These are phyloP conservation scores for Troides aeacus DNA, from an alignment of 2,888 invertebrate genomes.

Conservation along the genomic window DNA sequence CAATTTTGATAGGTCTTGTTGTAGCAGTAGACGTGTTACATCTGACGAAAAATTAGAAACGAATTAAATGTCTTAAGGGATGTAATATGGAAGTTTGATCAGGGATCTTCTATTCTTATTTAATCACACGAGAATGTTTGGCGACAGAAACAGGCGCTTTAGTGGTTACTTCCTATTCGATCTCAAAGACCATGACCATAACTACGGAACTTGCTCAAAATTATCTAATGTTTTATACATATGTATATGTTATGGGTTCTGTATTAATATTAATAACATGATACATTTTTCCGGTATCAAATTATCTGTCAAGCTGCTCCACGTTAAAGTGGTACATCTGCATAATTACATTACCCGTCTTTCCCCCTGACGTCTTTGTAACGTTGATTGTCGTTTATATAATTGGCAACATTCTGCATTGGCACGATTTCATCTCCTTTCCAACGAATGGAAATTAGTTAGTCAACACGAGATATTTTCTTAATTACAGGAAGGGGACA, in stretches of 20 bases:
- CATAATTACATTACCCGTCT: constrained; percentile 70
- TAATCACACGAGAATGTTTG: no score
- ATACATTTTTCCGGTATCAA: constrained; percentile 39
- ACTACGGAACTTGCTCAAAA: no score
- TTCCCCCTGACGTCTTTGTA: constrained; percentile 67
- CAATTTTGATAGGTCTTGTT: neutral
- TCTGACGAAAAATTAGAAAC: no score
- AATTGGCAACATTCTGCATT: constrained; percentile 67
- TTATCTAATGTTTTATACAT: no score
- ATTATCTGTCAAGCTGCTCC: constrained; percentile 43
- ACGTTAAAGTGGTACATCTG: constrained; percentile 60
- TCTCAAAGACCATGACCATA: no score
- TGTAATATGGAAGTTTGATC: no score
- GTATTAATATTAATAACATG: constrained; percentile 19
- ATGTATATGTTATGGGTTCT: neutral
- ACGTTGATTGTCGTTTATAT: constrained; percentile 72
- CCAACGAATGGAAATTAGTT: constrained; percentile 56
- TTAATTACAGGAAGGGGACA: constrained; percentile 54
- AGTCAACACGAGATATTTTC: constrained; percentile 59
- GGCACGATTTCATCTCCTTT: constrained; percentile 46
- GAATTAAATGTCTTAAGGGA: no score
- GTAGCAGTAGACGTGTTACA: no score
- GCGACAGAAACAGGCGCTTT: no score
- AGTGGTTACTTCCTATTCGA: no score
- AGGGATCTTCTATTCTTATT: no score